A percentile compares a stretch with the other conserved stretches of the same genome.
phyloP scores from a whole-genome alignment of 1,140 invertebrate species.

The Drosophila mayri region DNA sequence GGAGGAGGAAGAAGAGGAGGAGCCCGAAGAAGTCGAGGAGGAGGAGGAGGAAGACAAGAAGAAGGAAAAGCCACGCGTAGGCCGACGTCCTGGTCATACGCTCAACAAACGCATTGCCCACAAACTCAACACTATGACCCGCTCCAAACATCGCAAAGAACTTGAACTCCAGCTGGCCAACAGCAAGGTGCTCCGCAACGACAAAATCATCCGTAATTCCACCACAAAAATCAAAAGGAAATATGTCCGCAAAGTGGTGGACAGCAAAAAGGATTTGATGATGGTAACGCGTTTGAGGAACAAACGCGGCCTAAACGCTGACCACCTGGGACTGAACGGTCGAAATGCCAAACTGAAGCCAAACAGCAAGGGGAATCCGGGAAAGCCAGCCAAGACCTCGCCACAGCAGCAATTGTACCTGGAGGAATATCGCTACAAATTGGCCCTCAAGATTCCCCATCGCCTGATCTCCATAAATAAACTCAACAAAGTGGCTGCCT shows the following conservation, averaged over 20 bases:
- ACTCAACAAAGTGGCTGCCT: constrained; percentile 88
- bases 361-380: constrained; percentile 6
- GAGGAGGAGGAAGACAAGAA: constrained; percentile 14
- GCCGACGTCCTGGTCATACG: constrained; percentile 10
- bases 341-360: constrained; percentile 44
- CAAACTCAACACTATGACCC: constrained; percentile 80
- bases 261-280: constrained; percentile 66
- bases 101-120: constrained; percentile 57
- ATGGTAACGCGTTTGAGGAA: constrained; percentile 63
- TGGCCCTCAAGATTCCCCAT: constrained; percentile 91
- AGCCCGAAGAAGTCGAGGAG: background rate
- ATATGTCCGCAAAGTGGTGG: constrained; percentile 72
- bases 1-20: background rate
- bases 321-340: constrained; percentile 42
- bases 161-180: constrained; percentile 81
- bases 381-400: constrained; percentile 39
- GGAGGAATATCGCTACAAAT: constrained; percentile 92
- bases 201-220: constrained; percentile 81
- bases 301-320: constrained; percentile 42
- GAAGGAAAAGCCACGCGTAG: constrained; percentile 25
- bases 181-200: constrained; percentile 81
- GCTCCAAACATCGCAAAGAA: constrained; percentile 81
- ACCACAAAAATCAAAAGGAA: constrained; percentile 78
- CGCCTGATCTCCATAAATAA: constrained; percentile 91
- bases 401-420: constrained; percentile 65